These are phyloP conservation scores for Drosophila pullipes DNA, from an alignment of 2,888 invertebrate genomes.

Conservation along the genomic window DNA sequence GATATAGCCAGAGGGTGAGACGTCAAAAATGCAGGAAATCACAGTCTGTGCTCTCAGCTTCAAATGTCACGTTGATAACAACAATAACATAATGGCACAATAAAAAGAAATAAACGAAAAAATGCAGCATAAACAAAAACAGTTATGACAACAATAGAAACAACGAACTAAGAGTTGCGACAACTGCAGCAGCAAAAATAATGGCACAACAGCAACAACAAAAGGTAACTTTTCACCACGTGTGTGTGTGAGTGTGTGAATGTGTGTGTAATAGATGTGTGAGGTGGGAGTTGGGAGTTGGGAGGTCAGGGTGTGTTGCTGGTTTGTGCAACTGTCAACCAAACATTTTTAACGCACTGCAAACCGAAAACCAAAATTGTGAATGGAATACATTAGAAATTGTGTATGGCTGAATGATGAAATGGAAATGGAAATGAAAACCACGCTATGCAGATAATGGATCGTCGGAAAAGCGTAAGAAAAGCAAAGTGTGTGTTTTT, in stretches of 20 bases:
- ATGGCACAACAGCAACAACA: conserved; percentile 30
- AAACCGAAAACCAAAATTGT: conserved; percentile 40
- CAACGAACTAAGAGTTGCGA: conserved; percentile 60
- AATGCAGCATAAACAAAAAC: conserved; percentile 65
- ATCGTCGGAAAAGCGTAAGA: conserved; percentile 1
- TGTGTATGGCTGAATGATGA: conserved; percentile 35
- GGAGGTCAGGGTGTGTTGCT: conserved; percentile 3
- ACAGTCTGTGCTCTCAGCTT: conserved; percentile 3
- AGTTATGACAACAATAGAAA: conserved; percentile 74
- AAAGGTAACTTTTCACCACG: conserved; percentile 45
- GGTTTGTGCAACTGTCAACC: conserved; percentile 57
- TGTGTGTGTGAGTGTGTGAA: conserved; percentile 10
- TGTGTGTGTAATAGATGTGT: not conserved
- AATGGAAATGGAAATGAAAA: conserved; percentile 29
- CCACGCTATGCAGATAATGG: conserved; percentile 26
- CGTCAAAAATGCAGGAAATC: conserved; percentile 36
- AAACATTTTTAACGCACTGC: conserved; percentile 65
- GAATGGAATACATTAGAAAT: conserved; percentile 71
- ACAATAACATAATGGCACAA: conserved; percentile 39
- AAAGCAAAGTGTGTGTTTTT: not conserved
- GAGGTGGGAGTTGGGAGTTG: not conserved
- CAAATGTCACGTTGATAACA: conserved; percentile 65
- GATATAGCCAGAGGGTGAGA: not conserved
- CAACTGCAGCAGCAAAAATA: conserved; percentile 53
- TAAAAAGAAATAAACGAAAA: conserved; percentile 21